phyloP scores from a whole-genome alignment of 2,888 invertebrate species.

The Archaeoteleia sp. region DNA sequence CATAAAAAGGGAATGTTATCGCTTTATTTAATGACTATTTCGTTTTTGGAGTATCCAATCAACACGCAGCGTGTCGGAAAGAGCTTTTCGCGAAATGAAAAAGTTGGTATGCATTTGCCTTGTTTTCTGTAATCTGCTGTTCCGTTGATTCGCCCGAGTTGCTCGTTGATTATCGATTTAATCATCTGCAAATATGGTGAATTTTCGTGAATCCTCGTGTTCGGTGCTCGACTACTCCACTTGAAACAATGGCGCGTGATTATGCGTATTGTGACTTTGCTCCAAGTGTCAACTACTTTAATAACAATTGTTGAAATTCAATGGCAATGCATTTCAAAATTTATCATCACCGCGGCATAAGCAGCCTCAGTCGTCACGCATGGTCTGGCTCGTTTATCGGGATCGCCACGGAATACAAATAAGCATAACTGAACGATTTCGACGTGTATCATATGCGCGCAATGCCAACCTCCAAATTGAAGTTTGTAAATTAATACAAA shows the following conservation, averaged over 20 bases:
- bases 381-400: neutral
- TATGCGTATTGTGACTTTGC: constrained; percentile 1
- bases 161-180: constrained; percentile 2
- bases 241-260: constrained; percentile 10
- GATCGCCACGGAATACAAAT: neutral
- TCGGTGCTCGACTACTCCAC: neutral
- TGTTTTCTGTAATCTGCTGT: neutral
- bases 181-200: constrained; percentile 1
- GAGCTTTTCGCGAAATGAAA: neutral
- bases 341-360: neutral
- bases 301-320: constrained; percentile 5
- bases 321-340: constrained; percentile 5
- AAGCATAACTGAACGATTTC: neutral
- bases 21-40: too few relatives aligned
- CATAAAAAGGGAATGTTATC: too few relatives aligned
- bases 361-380: neutral
- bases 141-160: neutral
- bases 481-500: neutral
- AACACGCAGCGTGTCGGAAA: too few relatives aligned
- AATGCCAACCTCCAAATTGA: neutral
- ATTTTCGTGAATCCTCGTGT: too few relatives aligned
- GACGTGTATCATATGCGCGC: neutral
- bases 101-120: neutral
- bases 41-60: too few relatives aligned
- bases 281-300: constrained; percentile 1